Conservation (phyloP, 1,140 invertebrate species). For the Penaeus indicus region DNA sequence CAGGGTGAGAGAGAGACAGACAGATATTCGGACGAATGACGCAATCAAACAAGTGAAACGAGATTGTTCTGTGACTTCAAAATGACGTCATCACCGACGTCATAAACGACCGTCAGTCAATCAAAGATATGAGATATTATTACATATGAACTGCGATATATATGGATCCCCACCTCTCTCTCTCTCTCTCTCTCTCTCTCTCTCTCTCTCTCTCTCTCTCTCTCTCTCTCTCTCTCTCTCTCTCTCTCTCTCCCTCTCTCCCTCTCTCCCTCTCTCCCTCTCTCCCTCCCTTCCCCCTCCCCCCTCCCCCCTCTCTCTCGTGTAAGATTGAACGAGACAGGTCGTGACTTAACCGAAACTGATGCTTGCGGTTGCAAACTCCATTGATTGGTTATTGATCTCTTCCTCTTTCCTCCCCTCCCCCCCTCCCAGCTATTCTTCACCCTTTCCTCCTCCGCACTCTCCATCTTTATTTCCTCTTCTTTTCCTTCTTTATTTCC, state of each 20-base stretch:
- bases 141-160: too few species aligned
- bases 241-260: neutral
- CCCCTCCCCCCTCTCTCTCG: neutral
- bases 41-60: too few species aligned
- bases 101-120: too few species aligned
- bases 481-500: neutral
- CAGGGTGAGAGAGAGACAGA: too few species aligned
- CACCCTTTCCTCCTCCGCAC: neutral
- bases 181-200: neutral
- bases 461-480: neutral
- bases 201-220: neutral
- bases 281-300: neutral
- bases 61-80: too few species aligned
- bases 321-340: too few species aligned
- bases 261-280: neutral
- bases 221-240: neutral
- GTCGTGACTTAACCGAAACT: too few species aligned
- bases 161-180: neutral
- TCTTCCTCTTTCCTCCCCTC: neutral
- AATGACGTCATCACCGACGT: too few species aligned
- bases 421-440: neutral
- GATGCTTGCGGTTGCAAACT: too few species aligned
- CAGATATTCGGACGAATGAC: too few species aligned
- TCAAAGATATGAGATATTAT: too few species aligned
- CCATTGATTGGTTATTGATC: neutral